These are phyloP conservation scores for Cariama cristata DNA, from an alignment of 2,113 vertebrate species.

Conservation along the genomic window DNA sequence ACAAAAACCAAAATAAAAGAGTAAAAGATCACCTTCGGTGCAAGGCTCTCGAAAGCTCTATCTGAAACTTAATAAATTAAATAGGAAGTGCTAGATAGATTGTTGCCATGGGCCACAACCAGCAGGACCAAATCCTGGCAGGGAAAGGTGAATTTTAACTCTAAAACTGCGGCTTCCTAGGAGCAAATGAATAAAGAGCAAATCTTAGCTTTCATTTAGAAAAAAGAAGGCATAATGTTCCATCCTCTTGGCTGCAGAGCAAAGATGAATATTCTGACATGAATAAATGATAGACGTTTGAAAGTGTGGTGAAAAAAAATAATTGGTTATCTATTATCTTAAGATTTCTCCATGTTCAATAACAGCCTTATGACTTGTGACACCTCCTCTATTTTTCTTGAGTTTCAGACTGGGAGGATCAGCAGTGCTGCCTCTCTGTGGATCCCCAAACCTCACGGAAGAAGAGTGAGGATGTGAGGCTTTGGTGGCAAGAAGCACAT, in stretches of 20 bases:
- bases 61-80: background rate
- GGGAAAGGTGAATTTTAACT: background rate
- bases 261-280: background rate
- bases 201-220: background rate
- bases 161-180: background rate
- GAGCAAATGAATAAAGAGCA: background rate
- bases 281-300: background rate
- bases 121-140: background rate
- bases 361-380: background rate
- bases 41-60: background rate
- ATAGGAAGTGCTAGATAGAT: background rate
- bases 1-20: background rate
- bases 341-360: background rate
- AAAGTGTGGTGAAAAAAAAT: background rate
- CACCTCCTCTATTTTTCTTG: background rate
- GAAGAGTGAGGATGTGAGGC: background rate
- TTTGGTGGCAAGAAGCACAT: background rate
- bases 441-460: background rate
- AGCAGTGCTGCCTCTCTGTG: background rate
- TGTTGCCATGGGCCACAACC: background rate
- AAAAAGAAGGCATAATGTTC: background rate
- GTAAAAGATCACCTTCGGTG: background rate
- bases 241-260: background rate
- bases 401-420: background rate
- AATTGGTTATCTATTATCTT: background rate